Evolutionary conservation across 2,797 vertebrate genomes (phyloP).

Genomic region (Ctenosaura bakeri): DNA sequence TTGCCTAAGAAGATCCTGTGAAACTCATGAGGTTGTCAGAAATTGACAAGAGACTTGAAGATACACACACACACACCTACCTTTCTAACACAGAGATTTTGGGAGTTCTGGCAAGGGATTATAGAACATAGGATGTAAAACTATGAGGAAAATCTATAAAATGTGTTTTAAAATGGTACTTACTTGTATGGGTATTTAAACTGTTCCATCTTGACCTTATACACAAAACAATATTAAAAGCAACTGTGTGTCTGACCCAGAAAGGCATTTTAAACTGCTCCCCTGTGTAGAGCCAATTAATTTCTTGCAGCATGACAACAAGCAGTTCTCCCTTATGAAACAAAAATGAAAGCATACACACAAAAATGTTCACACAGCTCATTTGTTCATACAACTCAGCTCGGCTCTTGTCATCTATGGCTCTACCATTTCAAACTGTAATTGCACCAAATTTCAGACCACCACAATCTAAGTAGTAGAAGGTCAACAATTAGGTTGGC

Average conservation of each 20-base stretch:
- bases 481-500: not conserved
- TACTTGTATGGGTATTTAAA: not conserved
- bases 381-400: not conserved
- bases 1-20: too few species aligned
- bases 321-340: not conserved
- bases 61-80: not conserved
- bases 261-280: slow-evolving; percentile 8
- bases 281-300: slow-evolving; percentile 20
- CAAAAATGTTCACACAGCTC: not conserved
- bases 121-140: not conserved
- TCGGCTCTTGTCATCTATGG: not conserved
- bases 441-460: not conserved
- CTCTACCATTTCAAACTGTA: not conserved
- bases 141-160: not conserved
- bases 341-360: not conserved
- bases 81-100: not conserved
- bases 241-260: not conserved
- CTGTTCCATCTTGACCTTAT: not conserved
- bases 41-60: too few species aligned
- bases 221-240: not conserved
- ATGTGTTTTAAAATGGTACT: not conserved
- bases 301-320: slow-evolving; percentile 2
- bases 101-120: not conserved
- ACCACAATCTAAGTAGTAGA: not conserved
- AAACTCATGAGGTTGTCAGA: too few species aligned